Evolutionary conservation across 2,113 vertebrate genomes (phyloP).

Genomic region (Chinchilla lanigera): DNA sequence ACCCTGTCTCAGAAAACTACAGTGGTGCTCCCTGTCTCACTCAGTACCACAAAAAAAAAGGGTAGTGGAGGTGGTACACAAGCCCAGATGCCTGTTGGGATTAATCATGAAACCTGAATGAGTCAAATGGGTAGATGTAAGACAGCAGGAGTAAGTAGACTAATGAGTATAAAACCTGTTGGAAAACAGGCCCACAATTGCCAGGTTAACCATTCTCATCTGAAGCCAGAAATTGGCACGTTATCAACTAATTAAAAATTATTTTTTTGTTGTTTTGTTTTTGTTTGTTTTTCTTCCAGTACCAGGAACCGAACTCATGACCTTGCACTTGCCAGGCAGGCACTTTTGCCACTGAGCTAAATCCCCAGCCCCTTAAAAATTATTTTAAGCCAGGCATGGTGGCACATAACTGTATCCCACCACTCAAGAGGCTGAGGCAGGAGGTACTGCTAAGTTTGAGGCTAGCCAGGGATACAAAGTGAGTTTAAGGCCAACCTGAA

Average conservation of each 20-base stretch:
- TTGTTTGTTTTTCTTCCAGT: too few relatives aligned
- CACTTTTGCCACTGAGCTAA: too few relatives aligned
- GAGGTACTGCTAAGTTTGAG: background rate
- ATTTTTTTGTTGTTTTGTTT: too few relatives aligned
- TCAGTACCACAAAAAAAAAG: background rate
- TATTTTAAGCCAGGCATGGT: background rate
- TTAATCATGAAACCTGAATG: background rate
- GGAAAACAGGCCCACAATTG: background rate
- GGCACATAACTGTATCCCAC: background rate
- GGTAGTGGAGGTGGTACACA: background rate
- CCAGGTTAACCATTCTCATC: background rate
- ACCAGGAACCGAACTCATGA: too few relatives aligned
- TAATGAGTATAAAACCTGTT: background rate
- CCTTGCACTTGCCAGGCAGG: too few relatives aligned
- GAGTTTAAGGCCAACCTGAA: background rate
- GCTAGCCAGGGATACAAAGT: background rate
- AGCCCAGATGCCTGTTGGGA: background rate
- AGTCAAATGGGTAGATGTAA: background rate
- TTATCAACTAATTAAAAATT: constrained; percentile 16
- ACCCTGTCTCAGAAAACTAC: background rate
- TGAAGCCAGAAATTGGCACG: constrained; percentile 9
- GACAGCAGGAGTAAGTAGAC: background rate
- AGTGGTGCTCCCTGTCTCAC: background rate
- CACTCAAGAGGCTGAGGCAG: background rate
- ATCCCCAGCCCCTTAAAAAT: too few relatives aligned